Evolutionary conservation across 1,140 invertebrate species (phyloP).

Genomic region (Cephus cinctus): DNA sequence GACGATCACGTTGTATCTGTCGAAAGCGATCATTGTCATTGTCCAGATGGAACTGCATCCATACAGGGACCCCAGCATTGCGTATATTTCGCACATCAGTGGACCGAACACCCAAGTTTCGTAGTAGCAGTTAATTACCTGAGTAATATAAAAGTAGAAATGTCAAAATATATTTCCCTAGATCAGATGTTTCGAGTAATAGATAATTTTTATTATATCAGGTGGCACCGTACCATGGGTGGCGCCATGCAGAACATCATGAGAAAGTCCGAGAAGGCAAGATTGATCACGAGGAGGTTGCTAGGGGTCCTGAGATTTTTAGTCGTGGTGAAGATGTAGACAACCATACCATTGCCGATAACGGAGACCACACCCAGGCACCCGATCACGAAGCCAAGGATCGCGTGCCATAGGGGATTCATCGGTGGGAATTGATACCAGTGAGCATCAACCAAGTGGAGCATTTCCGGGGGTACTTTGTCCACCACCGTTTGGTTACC

Average conservation of each 20-base stretch:
- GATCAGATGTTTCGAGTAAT: no score
- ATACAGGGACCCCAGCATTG: slow-evolving; percentile 56
- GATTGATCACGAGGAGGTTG: slow-evolving; percentile 62
- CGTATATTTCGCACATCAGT: slow-evolving; percentile 60
- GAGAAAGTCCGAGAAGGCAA: slow-evolving; percentile 60
- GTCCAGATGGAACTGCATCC: slow-evolving; percentile 59
- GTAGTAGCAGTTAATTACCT: slow-evolving; percentile 43
- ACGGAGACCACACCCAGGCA: slow-evolving; percentile 60
- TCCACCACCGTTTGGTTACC: slow-evolving; percentile 43
- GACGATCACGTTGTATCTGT: slow-evolving; percentile 60
- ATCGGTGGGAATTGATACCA: slow-evolving; percentile 68
- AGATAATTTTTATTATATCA: no score
- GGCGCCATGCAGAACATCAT: slow-evolving; percentile 54
- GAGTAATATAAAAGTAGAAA: slow-evolving; percentile 41
- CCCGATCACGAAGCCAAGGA: slow-evolving; percentile 64
- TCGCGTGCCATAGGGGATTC: slow-evolving; percentile 66
- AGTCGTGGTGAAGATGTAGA: slow-evolving; percentile 64
- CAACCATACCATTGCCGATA: slow-evolving; percentile 63
- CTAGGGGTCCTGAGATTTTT: slow-evolving; percentile 60
- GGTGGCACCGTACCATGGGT: slow-evolving; percentile 36
- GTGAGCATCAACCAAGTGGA: slow-evolving; percentile 62
- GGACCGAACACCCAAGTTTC: slow-evolving; percentile 49
- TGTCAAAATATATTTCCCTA: no score
- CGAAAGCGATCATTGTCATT: slow-evolving; percentile 56
- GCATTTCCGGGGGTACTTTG: slow-evolving; percentile 61